Conservation (phyloP, 2,888 invertebrate species). For the Agriopis aurantiaria region DNA sequence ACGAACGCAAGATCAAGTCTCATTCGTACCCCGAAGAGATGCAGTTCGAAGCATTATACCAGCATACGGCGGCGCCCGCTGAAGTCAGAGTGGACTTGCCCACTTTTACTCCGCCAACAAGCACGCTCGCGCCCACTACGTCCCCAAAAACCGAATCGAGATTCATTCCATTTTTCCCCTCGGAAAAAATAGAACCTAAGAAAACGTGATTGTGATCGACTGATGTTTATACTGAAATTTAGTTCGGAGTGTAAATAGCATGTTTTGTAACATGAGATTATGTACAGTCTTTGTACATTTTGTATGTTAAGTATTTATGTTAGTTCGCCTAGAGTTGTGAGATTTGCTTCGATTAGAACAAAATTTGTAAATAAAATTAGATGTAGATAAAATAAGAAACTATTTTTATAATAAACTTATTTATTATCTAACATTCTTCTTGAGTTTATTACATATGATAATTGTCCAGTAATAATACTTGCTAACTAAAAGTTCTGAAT, state of each 20-base stretch:
- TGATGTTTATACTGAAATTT: slow-evolving; percentile 22
- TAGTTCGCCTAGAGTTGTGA: slow-evolving; percentile 46
- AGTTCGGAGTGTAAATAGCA: slow-evolving; percentile 44
- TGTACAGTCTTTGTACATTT: slow-evolving; percentile 37
- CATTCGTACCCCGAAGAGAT: slow-evolving; percentile 82
- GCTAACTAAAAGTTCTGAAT: slow-evolving; percentile 49
- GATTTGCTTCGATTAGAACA: slow-evolving; percentile 49
- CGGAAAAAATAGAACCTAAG: slow-evolving; percentile 50
- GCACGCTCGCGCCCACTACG: slow-evolving; percentile 54
- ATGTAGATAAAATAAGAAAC: slow-evolving; percentile 68
- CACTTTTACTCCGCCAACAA: slow-evolving; percentile 83
- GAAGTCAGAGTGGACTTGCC: slow-evolving; percentile 85
- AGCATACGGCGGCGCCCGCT: slow-evolving; percentile 72
- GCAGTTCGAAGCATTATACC: slow-evolving; percentile 82
- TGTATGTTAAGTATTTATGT: slow-evolving; percentile 37
- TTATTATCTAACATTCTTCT: slow-evolving; percentile 68
- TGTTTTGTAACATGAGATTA: slow-evolving; percentile 27
- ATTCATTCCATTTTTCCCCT: slow-evolving; percentile 65
- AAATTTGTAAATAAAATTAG: slow-evolving; percentile 74
- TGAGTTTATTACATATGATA: slow-evolving; percentile 41
- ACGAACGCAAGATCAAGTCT: slow-evolving; percentile 81
- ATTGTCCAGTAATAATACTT: slow-evolving; percentile 49
- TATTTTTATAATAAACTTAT: slow-evolving; percentile 77
- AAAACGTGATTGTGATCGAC: slow-evolving; percentile 47
- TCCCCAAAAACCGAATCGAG: slow-evolving; percentile 56